phyloP scores from a whole-genome alignment of 1,140 invertebrate genomes.

The Drosophila teissieri region DNA sequence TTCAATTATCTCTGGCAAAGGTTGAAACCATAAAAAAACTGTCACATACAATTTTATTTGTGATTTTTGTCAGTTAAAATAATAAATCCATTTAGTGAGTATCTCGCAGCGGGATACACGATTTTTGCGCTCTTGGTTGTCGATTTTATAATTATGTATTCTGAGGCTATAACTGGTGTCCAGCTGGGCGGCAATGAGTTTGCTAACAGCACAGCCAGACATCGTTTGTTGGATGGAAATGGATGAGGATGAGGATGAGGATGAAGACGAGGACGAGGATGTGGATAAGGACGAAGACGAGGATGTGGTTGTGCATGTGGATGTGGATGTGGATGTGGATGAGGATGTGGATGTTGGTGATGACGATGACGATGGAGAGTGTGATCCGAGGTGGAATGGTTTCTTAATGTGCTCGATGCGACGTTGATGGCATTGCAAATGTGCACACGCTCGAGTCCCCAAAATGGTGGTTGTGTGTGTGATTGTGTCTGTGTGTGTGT shows the following conservation, averaged over 20 bases:
- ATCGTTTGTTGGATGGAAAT: background rate
- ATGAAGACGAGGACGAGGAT: background rate
- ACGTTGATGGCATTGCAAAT: slow-evolving; percentile 72
- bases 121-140: slow-evolving; percentile 6
- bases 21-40: background rate
- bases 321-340: background rate
- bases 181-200: slow-evolving; percentile 29
- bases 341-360: background rate
- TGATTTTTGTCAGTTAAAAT: background rate
- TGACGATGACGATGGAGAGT: slow-evolving; percentile 16
- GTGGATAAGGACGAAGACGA: background rate
- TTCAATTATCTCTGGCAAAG: background rate
- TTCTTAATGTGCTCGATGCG: slow-evolving; percentile 60
- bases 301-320: background rate
- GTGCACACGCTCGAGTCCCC: slow-evolving; percentile 50
- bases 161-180: slow-evolving; percentile 37
- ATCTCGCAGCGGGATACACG: slow-evolving; percentile 2
- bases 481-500: background rate
- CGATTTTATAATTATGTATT: slow-evolving; percentile 64
- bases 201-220: slow-evolving; percentile 5
- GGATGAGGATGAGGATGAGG: background rate
- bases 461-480: slow-evolving; percentile 19
- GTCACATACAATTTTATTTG: background rate
- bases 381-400: slow-evolving; percentile 38
- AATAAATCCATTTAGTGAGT: slow-evolving; percentile 3